These are phyloP conservation scores for Sapayoa aenigma DNA, from an alignment of 2,113 vertebrate species.

Conservation along the genomic window DNA sequence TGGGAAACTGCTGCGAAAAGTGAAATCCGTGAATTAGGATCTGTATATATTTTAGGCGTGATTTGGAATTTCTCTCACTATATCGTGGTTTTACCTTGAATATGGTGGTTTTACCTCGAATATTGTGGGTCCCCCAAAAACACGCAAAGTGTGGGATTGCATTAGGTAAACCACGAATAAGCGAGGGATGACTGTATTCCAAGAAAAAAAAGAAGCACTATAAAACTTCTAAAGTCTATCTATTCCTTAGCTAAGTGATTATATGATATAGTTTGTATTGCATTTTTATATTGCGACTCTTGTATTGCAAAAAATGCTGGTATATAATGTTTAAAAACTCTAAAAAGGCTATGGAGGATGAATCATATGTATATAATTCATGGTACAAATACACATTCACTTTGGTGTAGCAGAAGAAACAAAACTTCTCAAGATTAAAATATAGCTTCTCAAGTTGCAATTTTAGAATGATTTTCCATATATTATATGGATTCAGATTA, in stretches of 20 bases:
- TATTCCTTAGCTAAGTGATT: neutral
- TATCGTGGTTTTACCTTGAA: too few species aligned
- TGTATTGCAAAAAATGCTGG: neutral
- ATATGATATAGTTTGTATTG: neutral
- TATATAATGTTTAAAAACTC: neutral
- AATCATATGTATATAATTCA: neutral
- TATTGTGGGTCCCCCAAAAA: too few species aligned
- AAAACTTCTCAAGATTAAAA: conserved; percentile 1
- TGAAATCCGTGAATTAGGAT: too few species aligned
- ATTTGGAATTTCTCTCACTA: too few species aligned
- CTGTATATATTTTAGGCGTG: too few species aligned
- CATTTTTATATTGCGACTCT: neutral
- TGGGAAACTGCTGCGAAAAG: too few species aligned
- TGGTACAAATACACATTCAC: neutral
- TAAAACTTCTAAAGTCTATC: neutral
- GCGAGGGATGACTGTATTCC: too few species aligned
- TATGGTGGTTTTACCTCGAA: too few species aligned
- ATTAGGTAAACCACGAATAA: too few species aligned
- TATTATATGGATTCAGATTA: neutral
- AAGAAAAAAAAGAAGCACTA: neutral
- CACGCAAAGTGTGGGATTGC: too few species aligned
- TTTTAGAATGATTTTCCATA: conserved; percentile 20
- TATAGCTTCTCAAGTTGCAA: neutral
- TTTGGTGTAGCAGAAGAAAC: neutral
- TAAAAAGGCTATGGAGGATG: neutral